Conservation (phyloP, 2,797 vertebrate species). For the Odontamblyopus lacepedii region DNA sequence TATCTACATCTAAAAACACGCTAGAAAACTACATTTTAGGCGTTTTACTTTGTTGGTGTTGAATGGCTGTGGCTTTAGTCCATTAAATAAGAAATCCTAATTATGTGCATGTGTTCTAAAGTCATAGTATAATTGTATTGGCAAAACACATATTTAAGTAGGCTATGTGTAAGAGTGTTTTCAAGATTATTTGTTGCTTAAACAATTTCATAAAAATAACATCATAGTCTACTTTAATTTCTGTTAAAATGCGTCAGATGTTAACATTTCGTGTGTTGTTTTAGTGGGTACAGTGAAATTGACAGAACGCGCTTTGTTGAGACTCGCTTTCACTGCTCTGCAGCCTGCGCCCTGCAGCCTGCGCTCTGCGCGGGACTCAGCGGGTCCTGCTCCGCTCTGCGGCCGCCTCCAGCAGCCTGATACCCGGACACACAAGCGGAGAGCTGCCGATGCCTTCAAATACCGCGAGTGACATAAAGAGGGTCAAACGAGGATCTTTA, state of each 20-base stretch:
- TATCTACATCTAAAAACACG: too few species aligned
- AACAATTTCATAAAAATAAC: background rate
- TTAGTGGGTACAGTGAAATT: background rate
- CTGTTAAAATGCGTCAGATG: background rate
- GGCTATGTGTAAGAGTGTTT: background rate
- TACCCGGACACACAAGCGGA: conserved; percentile 22
- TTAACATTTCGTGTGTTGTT: background rate
- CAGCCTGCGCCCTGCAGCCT: background rate
- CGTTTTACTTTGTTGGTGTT: background rate
- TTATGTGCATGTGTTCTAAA: background rate
- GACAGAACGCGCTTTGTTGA: too few species aligned
- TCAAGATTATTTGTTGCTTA: background rate
- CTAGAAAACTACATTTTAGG: too few species aligned
- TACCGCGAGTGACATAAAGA: conserved; percentile 5
- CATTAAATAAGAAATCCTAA: background rate
- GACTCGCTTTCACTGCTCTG: background rate
- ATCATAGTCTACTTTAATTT: background rate
- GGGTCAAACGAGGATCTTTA: conserved; percentile 1
- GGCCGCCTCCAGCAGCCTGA: conserved; percentile 29
- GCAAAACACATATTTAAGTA: background rate
- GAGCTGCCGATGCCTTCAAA: conserved; percentile 28
- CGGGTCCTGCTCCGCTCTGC: conserved; percentile 35
- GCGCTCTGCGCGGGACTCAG: conserved; percentile 31
- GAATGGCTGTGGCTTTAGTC: background rate
- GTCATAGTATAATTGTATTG: background rate